phyloP scores from a whole-genome alignment of 2,113 vertebrate genomes.

The Ornithorhynchus anatinus region DNA sequence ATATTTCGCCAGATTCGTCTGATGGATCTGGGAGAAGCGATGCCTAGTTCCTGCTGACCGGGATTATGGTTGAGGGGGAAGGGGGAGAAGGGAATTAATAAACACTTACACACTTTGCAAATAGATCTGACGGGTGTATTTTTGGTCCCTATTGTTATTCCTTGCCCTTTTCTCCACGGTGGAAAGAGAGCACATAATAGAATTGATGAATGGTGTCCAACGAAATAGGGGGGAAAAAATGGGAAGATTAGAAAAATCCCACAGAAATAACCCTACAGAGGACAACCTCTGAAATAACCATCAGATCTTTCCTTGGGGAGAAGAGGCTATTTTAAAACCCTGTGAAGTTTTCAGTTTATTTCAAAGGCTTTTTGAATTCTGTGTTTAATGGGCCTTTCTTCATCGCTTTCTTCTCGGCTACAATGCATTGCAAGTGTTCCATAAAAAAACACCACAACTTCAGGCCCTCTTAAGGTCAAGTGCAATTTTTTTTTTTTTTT shows the following conservation, averaged over 20 bases:
- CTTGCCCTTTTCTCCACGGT: no score
- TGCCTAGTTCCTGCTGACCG: no score
- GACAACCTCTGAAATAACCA: background rate
- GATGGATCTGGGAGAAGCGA: no score
- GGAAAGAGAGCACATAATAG: background rate
- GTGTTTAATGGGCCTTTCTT: background rate
- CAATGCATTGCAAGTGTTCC: conserved; percentile 22
- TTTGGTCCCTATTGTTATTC: no score
- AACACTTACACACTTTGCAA: no score
- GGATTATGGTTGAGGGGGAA: no score
- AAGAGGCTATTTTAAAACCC: conserved; percentile 6
- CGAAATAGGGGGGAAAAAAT: no score
- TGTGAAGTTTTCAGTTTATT: background rate
- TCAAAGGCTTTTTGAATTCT: background rate
- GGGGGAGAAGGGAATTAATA: no score
- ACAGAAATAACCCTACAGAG: background rate
- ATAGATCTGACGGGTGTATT: no score
- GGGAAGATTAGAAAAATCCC: background rate
- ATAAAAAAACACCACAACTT: background rate
- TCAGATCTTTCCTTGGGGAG: background rate
- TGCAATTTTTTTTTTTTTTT: background rate
- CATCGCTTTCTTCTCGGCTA: conserved; percentile 16
- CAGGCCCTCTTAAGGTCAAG: conserved; percentile 24
- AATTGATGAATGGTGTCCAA: no score
- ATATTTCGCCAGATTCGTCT: no score